Base-by-base conservation (phyloP, 2,113 vertebrate species). In the Anser brachyrhynchus region DNA sequence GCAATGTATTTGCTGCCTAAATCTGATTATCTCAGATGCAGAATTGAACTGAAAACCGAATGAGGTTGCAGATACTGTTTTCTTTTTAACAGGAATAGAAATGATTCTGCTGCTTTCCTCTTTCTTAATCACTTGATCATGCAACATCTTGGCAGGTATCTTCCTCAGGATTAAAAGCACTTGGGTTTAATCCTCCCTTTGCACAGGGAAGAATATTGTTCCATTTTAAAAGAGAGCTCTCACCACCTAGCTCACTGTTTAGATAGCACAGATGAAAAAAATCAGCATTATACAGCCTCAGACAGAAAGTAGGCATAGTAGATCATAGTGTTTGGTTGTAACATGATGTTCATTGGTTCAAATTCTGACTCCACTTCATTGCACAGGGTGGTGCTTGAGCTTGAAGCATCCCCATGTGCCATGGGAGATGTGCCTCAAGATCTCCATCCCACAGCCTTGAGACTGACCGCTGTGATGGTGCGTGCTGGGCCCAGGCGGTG, bases 401-500 rank as follows among this genome's bases (percentile, higher is more conserved):
- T 58, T 41, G 51, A 15, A 80, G 80, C 1, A 4, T 57, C 58
- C 41, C 72, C 28, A 22, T 0, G 0, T 6, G 4, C 41, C 18
- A 57, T 9, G 4, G 7, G 25, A 10, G 9, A 31, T 8, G 14
- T 13, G 37, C 35, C 7, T 12, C 15, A 21, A 52, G 29, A 69
- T 43, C 15, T 35, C 35, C 16, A 31, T 69, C n/a, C 15, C 54
- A 43, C 7, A 6, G 72, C 43, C 58, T 51, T 76, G 43, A 69
- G 35, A 14, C 7, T 69, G 18, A 51, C 11, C 5, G 11, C 49
- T 11, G 33, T 49, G 46, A 49, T 49, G 39, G 18, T 67, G 9
- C n/a, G 18, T 54, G 52, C 52, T 51, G 49, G 49, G 49, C 22
- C 49, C 52, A 54, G 52, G 23, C 46, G 18, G 46, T 28, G 25